These are phyloP conservation scores for Dascillus cervinus DNA, from an alignment of 2,888 invertebrate genomes.

Conservation along the genomic window DNA sequence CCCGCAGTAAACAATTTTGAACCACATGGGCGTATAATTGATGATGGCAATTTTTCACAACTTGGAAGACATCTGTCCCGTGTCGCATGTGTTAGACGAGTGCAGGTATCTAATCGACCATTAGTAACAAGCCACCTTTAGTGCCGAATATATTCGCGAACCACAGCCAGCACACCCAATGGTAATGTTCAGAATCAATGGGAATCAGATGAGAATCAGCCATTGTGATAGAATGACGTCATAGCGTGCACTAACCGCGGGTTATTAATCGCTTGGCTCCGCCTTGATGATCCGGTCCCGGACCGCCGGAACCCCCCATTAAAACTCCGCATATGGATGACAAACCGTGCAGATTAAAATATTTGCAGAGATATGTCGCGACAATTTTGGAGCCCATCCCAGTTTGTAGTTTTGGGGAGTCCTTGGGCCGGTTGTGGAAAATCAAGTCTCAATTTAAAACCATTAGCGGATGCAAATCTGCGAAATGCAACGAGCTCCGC, in stretches of 20 bases:
- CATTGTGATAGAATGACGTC: constrained; percentile 30
- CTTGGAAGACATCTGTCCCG: constrained; percentile 33
- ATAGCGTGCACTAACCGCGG: constrained; percentile 26
- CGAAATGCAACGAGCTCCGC: too few relatives aligned
- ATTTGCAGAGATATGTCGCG: too few relatives aligned
- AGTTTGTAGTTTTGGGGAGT: too few relatives aligned
- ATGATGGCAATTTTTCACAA: constrained; percentile 39
- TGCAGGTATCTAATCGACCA: constrained; percentile 33
- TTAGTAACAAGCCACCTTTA: constrained; percentile 24
- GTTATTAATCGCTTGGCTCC: constrained; percentile 34
- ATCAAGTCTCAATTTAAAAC: too few relatives aligned
- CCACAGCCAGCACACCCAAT: too few relatives aligned
- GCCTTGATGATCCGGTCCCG: constrained; percentile 28
- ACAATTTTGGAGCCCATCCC: too few relatives aligned
- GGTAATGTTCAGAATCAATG: too few relatives aligned
- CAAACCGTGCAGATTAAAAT: too few relatives aligned
- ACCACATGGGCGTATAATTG: constrained; percentile 31
- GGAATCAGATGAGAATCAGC: constrained; percentile 12
- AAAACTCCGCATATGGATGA: too few relatives aligned
- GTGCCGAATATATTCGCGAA: background rate
- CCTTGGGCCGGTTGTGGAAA: too few relatives aligned
- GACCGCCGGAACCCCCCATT: constrained; percentile 6
- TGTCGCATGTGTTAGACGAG: constrained; percentile 32
- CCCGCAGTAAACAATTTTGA: too few relatives aligned
- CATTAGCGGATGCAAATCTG: too few relatives aligned